Base-by-base conservation (phyloP, 2,888 invertebrate genomes). In the Drosophila diplacantha region DNA sequence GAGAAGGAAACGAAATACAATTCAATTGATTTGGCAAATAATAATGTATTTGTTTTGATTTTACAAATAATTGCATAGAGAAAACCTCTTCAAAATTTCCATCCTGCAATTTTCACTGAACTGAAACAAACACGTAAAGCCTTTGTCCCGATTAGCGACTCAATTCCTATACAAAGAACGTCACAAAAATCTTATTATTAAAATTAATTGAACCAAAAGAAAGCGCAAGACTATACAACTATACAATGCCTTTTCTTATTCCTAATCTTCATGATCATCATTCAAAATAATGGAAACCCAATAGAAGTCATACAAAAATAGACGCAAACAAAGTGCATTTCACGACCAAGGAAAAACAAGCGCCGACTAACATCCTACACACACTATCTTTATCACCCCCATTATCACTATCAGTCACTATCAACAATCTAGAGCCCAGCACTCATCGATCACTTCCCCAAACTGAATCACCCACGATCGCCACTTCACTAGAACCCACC, bases 231-330 rank as follows among this genome's bases (percentile, higher is more conserved):
- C 49, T 56, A 53, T 55, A 65, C 50, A 50, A 46, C 53, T 26
- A 52, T 64, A 69, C 51, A 78, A 74, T 74, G 75, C 77, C 81
- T 80, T 82, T 78, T 80, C 78, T 71, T 75, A 82, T 82, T 82
- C 66, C 59, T 63, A 56, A 69, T 79, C 75, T 44, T 56, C 57
- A 47, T 26, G 38, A 61, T 67, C 67, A 50, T 39, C 49, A 51
- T 68, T 22, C 31, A 32, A 66, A 16, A 39, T 38, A 56, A 52
- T 32, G 37, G n/a, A 53, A 20, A 50, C 34, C 16, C 14, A 59
- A 44, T 52, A 39, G 24, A 47, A 64, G 24, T 51, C 65, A 41
- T 29, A 63, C 62, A 62, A 52, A 63, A 62, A 63, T 63, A 54
- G 53, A 43, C 35, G 47, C 41, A 63, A 31, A 49, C 46, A 62